phyloP scores from a whole-genome alignment of 2,797 vertebrate genomes.

The Monodelphis domestica region DNA sequence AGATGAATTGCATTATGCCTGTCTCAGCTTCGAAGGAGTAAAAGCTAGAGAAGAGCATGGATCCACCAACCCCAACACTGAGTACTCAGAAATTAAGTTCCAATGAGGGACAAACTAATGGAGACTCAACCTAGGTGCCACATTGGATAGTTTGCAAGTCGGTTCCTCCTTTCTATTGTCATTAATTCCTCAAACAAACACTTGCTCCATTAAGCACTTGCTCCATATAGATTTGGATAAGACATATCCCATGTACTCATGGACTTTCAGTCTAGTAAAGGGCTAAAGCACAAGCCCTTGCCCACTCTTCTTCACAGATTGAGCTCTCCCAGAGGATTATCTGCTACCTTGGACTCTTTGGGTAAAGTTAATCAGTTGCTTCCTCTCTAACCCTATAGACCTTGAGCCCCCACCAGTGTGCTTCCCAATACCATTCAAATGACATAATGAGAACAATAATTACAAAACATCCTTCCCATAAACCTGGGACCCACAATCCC shows the following conservation, averaged over 20 bases:
- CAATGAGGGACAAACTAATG: constrained; percentile 11
- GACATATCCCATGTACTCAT: background rate
- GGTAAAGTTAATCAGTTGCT: background rate
- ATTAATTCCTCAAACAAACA: background rate
- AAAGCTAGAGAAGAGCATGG: background rate
- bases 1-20: constrained; percentile 67
- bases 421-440: background rate
- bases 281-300: background rate
- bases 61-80: accelerated
- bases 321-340: background rate
- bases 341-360: background rate
- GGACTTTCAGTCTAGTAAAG: background rate
- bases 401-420: background rate
- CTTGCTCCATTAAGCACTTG: background rate
- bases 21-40: constrained; percentile 47
- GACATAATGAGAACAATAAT: background rate
- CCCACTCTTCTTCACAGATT: background rate
- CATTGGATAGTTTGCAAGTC: background rate
- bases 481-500: background rate
- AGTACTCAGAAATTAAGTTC: constrained; percentile 63
- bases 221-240: background rate
- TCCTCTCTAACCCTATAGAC: background rate
- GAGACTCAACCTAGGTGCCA: background rate
- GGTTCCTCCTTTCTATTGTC: background rate
- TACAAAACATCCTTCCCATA: background rate